Evolutionary conservation across 2,797 vertebrate species (phyloP), one percentile per base, ranked within the genome.

Genomic region (Salmo trutta): DNA sequence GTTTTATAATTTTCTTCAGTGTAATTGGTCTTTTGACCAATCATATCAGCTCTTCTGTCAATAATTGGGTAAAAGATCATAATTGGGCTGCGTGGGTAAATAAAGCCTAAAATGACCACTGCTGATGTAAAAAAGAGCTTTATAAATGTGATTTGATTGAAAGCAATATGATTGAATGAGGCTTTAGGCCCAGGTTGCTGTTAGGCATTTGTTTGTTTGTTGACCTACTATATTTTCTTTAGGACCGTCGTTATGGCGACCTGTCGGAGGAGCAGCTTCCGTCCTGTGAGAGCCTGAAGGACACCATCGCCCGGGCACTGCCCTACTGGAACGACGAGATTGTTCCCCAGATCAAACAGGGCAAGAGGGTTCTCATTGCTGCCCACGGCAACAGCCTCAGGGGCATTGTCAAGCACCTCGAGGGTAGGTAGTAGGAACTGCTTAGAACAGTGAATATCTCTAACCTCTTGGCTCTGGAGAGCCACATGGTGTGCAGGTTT

Each of bases 261-360:
- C 90, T 97, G 73, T 96, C 95, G 0, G 95, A 96, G 83, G 96
- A 96, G 75, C 96, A 97, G 90, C 92, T 98, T 70, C 97, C 96
- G 0, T 95, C 95, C 0, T 98, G 96, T 0, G 96, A 98, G 90
- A 98, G 97, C 85, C 88, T 98, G 68, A 98, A 98, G 89, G 96
- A 98, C 86, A 98, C 97, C 6, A 97, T 98, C 0, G 96, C 97
- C 29, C 92, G 96, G 71, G 96, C 97, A 0, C 90, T 98, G 87
- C 97, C 97, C 4, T 98, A 95, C 88, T 98, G 97, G 97, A 97
- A 97, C 0, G 94, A 97, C 62, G 95, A 96, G 82, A 97, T 98
- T 0, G 96, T 95, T 64, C 97, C 97, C 0, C 95, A 96, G 90
- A 97, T 98, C 87, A 97, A 97, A 87, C 93, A 93, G 81, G 96